Base-by-base conservation (phyloP, 2,797 vertebrate species). In the Etheostoma perlongum region DNA sequence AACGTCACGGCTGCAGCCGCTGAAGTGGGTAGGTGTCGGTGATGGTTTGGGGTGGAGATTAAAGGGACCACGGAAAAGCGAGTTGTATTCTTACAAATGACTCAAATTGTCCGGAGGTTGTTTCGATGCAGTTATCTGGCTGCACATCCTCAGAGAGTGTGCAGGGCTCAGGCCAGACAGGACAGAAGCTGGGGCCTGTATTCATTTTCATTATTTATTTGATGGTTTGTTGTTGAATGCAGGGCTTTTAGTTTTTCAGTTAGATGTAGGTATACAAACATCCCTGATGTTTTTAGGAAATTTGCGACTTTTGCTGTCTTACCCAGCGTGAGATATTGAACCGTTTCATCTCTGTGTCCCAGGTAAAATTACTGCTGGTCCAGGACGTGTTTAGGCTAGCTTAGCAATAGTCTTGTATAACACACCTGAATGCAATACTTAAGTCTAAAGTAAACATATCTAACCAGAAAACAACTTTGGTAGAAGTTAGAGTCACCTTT, bases 11-110 rank as follows among this genome's bases (percentile, higher is more conserved):
- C 83, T 59, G 72, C 78, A 76, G 59, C 73, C 67, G 68, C 73
- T 68, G 74, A 68, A 81, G 75, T 77, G 80, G 90, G 90, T 91
- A 90, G 87, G 78, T 76, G 73, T 66, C 70, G 69, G 27, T 54
- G 51, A 47, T 19, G n/a, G 44, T 55, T 13, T 40, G 11, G 6
- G 16, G 36, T 59, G 36, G 4, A 44, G 69, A 66, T 67, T 44
- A 65, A 46, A 40, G 36, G 36, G 19, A n/a, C 54, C 54, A 58
- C 42, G 11, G 10, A 7, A 59, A 59, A 36, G 47, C 1, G 47
- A 63, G 54, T 58, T 40, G 16, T 65, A 69, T 72, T 74, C 5
- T 48, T 60, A 53, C 48, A 76, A 80, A 72, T 64, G 6, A 51
- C 33, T 63, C 6, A 46, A 25, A 62, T 69, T 12, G 47, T 42